Conservation (phyloP, 2,888 invertebrate species). For the Chrysolina oricalcia region DNA sequence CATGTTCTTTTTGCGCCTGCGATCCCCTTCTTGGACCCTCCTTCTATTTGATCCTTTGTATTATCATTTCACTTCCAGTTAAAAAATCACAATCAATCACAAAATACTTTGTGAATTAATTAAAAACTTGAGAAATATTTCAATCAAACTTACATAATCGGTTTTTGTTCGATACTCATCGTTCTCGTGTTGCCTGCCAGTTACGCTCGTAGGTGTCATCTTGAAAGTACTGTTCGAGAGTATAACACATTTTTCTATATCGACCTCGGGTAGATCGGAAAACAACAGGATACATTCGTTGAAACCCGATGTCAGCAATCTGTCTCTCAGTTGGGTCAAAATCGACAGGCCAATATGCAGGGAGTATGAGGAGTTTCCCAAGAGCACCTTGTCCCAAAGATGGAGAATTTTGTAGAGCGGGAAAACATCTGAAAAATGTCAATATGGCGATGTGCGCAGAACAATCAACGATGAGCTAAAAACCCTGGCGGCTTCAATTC, state of each 20-base stretch:
- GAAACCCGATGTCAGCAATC: slow-evolving; percentile 91
- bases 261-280: slow-evolving; percentile 98
- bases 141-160: slow-evolving; percentile 57
- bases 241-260: slow-evolving; percentile 93
- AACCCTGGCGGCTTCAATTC: no score
- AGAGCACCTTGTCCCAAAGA: slow-evolving; percentile 95
- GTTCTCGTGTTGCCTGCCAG: slow-evolving; percentile 85
- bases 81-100: no score
- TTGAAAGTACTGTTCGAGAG: slow-evolving; percentile 91
- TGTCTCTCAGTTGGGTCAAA: slow-evolving; percentile 88
- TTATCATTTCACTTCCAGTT: no score
- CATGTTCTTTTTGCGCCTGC: no score
- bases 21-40: no score
- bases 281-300: slow-evolving; percentile 98
- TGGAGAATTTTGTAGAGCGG: slow-evolving; percentile 98
- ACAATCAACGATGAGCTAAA: no score
- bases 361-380: slow-evolving; percentile 95
- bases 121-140: neutral
- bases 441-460: slow-evolving; percentile 19
- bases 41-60: neutral
- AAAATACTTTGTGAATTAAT: no score
- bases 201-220: slow-evolving; percentile 90
- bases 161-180: slow-evolving; percentile 55
- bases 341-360: slow-evolving; percentile 96
- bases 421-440: slow-evolving; percentile 87